These are phyloP conservation scores for Aquatica leii DNA, from an alignment of 2,888 invertebrate genomes.

Conservation along the genomic window DNA sequence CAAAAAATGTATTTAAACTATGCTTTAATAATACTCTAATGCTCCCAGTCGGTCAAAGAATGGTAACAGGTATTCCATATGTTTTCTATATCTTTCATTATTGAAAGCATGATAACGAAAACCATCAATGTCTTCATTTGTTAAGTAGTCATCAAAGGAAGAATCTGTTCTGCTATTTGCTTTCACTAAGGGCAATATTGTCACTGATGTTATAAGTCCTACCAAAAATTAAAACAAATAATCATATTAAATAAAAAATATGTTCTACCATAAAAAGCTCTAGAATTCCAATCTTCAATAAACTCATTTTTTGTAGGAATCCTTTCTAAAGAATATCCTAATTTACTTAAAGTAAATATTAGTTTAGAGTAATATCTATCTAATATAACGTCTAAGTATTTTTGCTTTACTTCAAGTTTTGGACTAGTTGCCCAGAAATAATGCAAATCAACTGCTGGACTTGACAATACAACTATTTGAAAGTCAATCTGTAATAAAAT, in stretches of 20 bases:
- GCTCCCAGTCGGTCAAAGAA: constrained; percentile 53
- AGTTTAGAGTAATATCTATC: constrained; percentile 53
- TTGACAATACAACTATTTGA: constrained; percentile 58
- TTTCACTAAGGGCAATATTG: constrained; percentile 53
- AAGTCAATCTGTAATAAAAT: constrained; percentile 60
- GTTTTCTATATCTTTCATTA: constrained; percentile 50
- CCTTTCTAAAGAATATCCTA: constrained; percentile 50
- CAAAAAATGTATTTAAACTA: too few relatives aligned
- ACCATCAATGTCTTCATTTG: constrained; percentile 46
- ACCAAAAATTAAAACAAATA: constrained; percentile 30
- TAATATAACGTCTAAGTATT: constrained; percentile 50
- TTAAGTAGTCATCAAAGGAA: constrained; percentile 51
- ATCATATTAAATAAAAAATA: background rate
- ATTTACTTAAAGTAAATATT: constrained; percentile 46
- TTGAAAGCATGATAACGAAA: constrained; percentile 54
- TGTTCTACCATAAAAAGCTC: constrained; percentile 53
- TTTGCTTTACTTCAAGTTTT: constrained; percentile 48
- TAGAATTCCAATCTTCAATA: constrained; percentile 49
- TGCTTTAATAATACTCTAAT: constrained; percentile 36
- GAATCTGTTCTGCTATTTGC: constrained; percentile 50
- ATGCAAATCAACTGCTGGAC: constrained; percentile 60
- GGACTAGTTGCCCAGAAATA: constrained; percentile 62
- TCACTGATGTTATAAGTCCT: constrained; percentile 52
- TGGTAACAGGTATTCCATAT: constrained; percentile 51
- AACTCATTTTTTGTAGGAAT: constrained; percentile 53